phyloP scores from a whole-genome alignment of 2,113 vertebrate species.

The Hystrix cristata region DNA sequence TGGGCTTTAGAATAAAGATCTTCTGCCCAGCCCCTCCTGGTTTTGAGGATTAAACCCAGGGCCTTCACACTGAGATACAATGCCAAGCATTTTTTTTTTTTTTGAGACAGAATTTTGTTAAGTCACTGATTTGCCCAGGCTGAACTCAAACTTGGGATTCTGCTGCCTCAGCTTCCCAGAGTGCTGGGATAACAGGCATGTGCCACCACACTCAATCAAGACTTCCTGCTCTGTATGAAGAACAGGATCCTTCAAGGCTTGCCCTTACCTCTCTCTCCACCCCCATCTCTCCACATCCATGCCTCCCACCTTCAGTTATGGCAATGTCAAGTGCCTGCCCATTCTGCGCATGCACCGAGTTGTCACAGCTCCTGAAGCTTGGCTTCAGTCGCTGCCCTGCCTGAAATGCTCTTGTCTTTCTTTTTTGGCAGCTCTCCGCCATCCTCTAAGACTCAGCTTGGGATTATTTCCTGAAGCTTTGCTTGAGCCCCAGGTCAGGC shows the following conservation, averaged over 20 bases:
- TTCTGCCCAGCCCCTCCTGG: neutral
- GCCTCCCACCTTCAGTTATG: neutral
- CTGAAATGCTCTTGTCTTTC: neutral
- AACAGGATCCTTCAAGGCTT: neutral
- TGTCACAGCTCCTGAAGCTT: neutral
- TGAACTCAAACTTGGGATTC: neutral
- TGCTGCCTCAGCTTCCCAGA: neutral
- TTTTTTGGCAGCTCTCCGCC: neutral
- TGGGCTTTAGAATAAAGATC: neutral
- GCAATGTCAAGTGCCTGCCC: too few species aligned
- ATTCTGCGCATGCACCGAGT: fast-evolving
- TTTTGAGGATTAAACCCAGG: neutral
- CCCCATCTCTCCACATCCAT: too few species aligned
- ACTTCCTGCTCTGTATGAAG: neutral
- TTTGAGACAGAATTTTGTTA: neutral
- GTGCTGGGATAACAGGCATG: neutral
- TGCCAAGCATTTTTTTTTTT: neutral
- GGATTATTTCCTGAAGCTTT: neutral
- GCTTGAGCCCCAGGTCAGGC: neutral
- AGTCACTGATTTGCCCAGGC: neutral
- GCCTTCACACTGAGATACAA: neutral
- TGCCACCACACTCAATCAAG: neutral
- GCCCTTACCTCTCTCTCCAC: neutral
- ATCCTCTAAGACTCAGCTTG: neutral
- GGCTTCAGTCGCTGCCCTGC: fast-evolving